Conservation (phyloP, 2,888 invertebrate genomes). For the Tuta absoluta region DNA sequence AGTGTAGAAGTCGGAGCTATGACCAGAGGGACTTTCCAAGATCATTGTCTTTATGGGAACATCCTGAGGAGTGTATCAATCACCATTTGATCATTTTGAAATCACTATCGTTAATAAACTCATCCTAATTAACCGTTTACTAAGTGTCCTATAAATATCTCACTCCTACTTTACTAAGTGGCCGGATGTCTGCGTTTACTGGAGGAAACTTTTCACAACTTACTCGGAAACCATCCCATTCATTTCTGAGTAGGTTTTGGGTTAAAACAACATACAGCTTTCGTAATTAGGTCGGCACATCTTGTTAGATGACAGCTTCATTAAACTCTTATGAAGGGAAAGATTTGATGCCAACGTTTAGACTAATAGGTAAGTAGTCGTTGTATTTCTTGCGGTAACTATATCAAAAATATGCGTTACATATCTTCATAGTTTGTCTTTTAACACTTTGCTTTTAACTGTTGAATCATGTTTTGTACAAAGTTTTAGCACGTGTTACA, state of each 20-base stretch:
- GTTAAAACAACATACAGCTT: constrained; percentile 28
- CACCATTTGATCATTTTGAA: background rate
- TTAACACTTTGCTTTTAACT: background rate
- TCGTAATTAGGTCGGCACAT: constrained; percentile 1
- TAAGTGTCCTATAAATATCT: background rate
- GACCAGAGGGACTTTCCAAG: background rate
- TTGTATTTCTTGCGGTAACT: background rate
- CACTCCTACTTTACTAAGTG: background rate
- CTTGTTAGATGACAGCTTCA: background rate
- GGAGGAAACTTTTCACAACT: constrained; percentile 27
- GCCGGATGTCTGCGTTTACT: background rate
- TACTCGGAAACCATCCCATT: constrained; percentile 40
- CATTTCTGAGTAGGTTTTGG: background rate
- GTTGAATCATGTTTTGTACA: background rate
- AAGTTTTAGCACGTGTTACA: background rate
- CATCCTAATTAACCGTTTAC: background rate
- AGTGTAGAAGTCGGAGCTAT: background rate
- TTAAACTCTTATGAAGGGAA: background rate
- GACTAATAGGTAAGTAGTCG: background rate
- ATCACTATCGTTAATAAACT: background rate
- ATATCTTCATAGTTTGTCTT: background rate
- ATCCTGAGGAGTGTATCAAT: constrained; percentile 6
- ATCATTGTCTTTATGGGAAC: background rate
- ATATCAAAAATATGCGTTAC: background rate
- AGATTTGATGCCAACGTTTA: background rate